These are phyloP conservation scores for Pseudococcus jackbeardsleyi DNA, from an alignment of 2,888 invertebrate species.

Conservation along the genomic window DNA sequence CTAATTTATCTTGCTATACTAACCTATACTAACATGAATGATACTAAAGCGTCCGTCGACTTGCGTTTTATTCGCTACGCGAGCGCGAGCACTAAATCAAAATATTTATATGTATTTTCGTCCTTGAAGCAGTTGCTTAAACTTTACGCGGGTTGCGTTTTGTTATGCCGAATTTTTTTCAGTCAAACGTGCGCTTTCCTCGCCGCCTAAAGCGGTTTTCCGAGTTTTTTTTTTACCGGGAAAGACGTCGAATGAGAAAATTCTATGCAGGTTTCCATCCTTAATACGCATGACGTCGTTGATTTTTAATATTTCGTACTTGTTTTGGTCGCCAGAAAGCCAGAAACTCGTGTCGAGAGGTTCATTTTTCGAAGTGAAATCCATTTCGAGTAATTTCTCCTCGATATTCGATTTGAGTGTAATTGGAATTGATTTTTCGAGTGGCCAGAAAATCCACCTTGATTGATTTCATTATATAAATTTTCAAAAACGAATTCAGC, in stretches of 20 bases:
- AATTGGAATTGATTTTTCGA: too few species aligned
- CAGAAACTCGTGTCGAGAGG: neutral
- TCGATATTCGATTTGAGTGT: too few species aligned
- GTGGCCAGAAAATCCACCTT: too few species aligned
- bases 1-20: constrained; percentile 48
- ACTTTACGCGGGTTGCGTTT: constrained; percentile 21
- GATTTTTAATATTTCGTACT: constrained; percentile 11
- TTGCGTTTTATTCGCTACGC: constrained; percentile 24
- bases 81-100: neutral
- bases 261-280: neutral
- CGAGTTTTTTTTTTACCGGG: neutral
- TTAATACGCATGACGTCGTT: neutral
- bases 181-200: neutral
- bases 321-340: neutral
- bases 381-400: too few species aligned
- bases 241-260: neutral
- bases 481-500: too few species aligned
- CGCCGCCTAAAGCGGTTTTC: neutral
- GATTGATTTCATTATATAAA: too few species aligned
- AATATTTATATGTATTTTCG: constrained; percentile 40
- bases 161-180: neutral
- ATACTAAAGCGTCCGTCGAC: constrained; percentile 47
- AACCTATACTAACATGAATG: constrained; percentile 51
- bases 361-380: too few species aligned
- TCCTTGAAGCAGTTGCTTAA: constrained; percentile 37